A percentile compares a stretch with the other conserved stretches of the same genome.
Conservation (phyloP, 2,113 vertebrate species). For the Rissa tridactyla region DNA sequence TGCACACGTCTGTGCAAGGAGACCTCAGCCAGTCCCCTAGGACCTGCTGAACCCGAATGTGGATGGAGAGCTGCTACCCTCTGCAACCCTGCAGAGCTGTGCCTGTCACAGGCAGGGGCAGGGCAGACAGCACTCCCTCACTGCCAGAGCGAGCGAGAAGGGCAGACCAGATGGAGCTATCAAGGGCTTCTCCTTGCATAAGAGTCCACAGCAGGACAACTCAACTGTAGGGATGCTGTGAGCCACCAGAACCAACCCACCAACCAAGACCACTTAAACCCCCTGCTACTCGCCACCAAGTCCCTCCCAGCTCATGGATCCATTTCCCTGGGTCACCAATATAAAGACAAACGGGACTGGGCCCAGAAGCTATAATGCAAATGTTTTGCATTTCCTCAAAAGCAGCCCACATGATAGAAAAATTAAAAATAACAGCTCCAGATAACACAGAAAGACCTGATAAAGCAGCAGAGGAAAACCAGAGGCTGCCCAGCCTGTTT, state of each 20-base stretch:
- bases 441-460: background rate
- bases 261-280: background rate
- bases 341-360: background rate
- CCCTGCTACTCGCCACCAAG: no score
- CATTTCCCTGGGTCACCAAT: background rate
- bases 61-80: background rate
- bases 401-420: background rate
- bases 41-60: background rate
- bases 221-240: background rate
- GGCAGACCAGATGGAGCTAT: rapidly evolving
- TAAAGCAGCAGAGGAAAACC: background rate
- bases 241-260: background rate
- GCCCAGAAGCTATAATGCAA: background rate
- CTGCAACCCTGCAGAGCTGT: background rate
- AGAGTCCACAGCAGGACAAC: background rate
- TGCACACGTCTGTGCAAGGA: background rate
- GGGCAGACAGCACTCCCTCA: background rate
- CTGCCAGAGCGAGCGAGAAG: background rate
- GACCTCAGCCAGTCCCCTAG: background rate
- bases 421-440: background rate
- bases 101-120: background rate
- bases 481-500: background rate
- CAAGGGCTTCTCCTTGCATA: background rate
- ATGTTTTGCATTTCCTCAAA: background rate
- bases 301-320: background rate